Evolutionary conservation across 2,888 invertebrate species (phyloP), one percentile per base, ranked within the genome.

Genomic region (Serripes groenlandicus): DNA sequence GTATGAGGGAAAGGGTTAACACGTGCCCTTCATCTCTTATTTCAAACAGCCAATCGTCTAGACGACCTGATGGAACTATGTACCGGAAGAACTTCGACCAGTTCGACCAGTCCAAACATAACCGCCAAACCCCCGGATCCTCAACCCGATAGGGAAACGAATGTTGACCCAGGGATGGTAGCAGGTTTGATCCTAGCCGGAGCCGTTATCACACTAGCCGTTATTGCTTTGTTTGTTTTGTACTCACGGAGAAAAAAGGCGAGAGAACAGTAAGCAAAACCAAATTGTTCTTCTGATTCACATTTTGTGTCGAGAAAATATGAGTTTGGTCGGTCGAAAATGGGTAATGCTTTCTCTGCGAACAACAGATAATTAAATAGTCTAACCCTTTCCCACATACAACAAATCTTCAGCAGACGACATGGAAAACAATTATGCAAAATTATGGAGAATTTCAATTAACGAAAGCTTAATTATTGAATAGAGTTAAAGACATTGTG

Each of bases 131-230:
- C 66, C 7, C 58, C 78, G 3, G 23, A n/a, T 4, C n/a, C 9
- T 1, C 11, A 23, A 64, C 26, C 28, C 49, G 30, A n/a, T 34
- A 28, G 52, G 28, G 75, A 35, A 15, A 42, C 66, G 18, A 54
- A n/a, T 5, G 52, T 56, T 2, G 80, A 80, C 49, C 42, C 74
- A 3, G 83, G 83, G 0, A 54, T 83, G 66, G 66, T 83, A 9
- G 71, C 80, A 4, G 83, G 83, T 0, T 32, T 77, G 3, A 37
- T 74, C 5, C 34, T 78, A 4, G 81, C 77, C 9, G 81, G 81
- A 3, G 77, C 70, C 18, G 73, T 73, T 4, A 68, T 73, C 32
- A 37, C 73, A 21, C n/a, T 78, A n/a, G 34, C 76, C 11, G 52
- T 62, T 9, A 34, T 77, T 4, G 64, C 75, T 30, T 54, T 80